Evolutionary conservation across 2,888 invertebrate species (phyloP), one percentile per base, ranked within the genome.

Genomic region (Brenthis ino): DNA sequence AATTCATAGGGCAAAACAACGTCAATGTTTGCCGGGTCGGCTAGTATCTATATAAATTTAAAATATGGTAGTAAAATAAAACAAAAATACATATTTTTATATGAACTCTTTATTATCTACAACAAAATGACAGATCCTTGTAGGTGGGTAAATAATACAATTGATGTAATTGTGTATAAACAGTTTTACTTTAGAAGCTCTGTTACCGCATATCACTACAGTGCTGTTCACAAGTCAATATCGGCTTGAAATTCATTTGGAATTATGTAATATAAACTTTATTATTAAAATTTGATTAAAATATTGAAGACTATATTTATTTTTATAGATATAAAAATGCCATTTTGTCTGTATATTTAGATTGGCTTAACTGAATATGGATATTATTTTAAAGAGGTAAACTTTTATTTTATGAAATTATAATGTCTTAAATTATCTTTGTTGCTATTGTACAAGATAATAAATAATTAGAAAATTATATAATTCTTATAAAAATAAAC

Each of bases 121-220:
- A 92, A 92, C 90, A 85, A 86, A 91, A 88, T 81, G 80, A 88
- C 83, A 83, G 80, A 79, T 76, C 80, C 79, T 77, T 81, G 74
- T 75, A 74, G 75, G 79, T 77, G 80, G 81, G 76, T 82, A 89
- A 89, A 87, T 80, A 79, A 88, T 84, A 85, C 80, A 81, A 81
- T 82, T 79, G 79, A 79, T 78, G 79, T 82, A 83, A 82, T 82
- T 83, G 91, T 92, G 91, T 91, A 91, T 87, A 91, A 91, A 91
- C 91, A 92, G 91, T 86, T 72, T 81, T 78, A 84, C 82, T 86
- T 43, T 88, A 85, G 85, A 92, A 92, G 92, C 92, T 92, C 92
- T 82, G 91, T 90, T 91, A 91, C 89, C 64, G 90, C 91, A 86
- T 91, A 92, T 87, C 87, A 91, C 92, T 92, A 92, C 92, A 77